Evolutionary conservation across 1,140 invertebrate genomes (phyloP), one percentile per base, ranked within the genome.

Genomic region (Olivierus martensii): DNA sequence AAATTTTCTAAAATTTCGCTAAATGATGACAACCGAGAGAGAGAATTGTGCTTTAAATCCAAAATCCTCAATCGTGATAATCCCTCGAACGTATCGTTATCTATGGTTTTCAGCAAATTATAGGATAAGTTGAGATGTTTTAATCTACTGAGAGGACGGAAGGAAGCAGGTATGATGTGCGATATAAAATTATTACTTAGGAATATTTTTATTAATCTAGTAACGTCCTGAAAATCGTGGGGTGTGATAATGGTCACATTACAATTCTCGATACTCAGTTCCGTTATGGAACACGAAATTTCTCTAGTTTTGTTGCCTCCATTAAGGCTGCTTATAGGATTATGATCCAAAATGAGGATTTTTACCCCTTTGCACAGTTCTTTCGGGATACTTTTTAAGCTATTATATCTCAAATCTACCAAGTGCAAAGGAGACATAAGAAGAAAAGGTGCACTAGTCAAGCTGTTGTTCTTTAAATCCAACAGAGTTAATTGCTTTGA

Each of bases 151-250:
- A 93, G 68, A 53, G 78, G 79, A 35, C 77, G 75, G 65, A 93
- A 92, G 36, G 86, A 83, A 2, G 85, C 82, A 0, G 87, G 86
- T 0, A 87, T 89, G 44, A 92, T 75, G 55, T 82, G 74, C 4
- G 77, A 77, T 22, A 93, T 84, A 52, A 77, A 73, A 66, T 91
- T 91, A 55, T 78, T 71, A 1, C 75, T 71, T 35, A 92, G 66
- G 59, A 78, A 80, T 17, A 92, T 71, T 60, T 80, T 79, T 59
- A 82, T 75, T 11, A 93, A 69, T 0, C 78, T 76, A 1, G 84
- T 81, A 61, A 90, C 90, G 14, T 82, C 77, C 62, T 85, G 80
- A 62, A 93, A 90, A 61, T 91, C 87, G 61, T 82, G 83, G 42
- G 83, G 85, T 0, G 85, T 87, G 3, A 93, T 75, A 48, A 90